A percentile compares a stretch with the other conserved stretches of the same genome.
Evolutionary conservation across 2,797 vertebrate genomes (phyloP).

Genomic region (Hyperoplus lanceolatus): DNA sequence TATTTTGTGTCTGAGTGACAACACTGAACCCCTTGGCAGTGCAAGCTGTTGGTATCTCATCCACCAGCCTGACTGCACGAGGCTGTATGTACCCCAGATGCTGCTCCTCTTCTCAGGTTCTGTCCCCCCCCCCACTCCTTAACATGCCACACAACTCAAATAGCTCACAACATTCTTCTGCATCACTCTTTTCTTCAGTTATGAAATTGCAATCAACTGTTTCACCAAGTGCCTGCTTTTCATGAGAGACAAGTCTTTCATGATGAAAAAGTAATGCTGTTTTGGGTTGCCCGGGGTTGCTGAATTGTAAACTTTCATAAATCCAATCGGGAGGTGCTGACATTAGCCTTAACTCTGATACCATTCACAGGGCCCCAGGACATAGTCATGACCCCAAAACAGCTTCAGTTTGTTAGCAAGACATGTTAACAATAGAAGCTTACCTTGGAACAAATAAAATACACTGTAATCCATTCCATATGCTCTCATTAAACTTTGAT

Average conservation of each 20-base stretch:
- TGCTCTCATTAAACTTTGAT: neutral
- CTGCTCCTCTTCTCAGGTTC: slow-evolving; percentile 45
- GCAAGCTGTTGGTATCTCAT: slow-evolving; percentile 38
- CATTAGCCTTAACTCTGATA: neutral
- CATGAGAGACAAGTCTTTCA: neutral
- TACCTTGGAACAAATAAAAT: neutral
- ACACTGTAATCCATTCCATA: neutral
- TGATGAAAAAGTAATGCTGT: neutral
- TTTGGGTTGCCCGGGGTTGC: neutral
- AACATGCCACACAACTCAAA: slow-evolving; percentile 49
- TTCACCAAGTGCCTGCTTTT: neutral
- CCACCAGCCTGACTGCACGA: slow-evolving; percentile 35
- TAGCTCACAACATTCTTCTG: neutral
- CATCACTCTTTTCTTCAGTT: neutral
- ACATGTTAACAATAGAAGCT: neutral
- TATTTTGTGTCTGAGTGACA: slow-evolving; percentile 64
- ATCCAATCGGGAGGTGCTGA: slow-evolving; percentile 6
- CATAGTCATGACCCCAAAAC: too few relatives aligned
- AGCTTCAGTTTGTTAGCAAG: neutral
- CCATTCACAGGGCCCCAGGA: too few relatives aligned
- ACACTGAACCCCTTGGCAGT: slow-evolving; percentile 24
- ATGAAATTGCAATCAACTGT: neutral
- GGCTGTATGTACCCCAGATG: slow-evolving; percentile 35
- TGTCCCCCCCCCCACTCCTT: slow-evolving; percentile 41
- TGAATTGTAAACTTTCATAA: neutral